phyloP scores from a whole-genome alignment of 2,113 vertebrate genomes.

The Phocoena sinus region DNA sequence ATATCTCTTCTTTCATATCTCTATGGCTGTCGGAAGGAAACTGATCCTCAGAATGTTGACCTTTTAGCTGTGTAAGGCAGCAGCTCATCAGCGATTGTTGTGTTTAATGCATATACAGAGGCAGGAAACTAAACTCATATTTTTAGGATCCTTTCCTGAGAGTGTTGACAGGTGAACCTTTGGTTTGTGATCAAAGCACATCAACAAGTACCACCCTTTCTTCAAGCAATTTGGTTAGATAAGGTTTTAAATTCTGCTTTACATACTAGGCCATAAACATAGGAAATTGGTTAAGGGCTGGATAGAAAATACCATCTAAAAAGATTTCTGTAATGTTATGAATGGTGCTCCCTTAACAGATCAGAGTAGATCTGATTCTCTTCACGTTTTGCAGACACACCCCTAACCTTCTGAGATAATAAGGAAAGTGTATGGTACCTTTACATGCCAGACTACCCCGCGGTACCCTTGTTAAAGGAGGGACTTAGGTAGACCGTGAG shows the following conservation, averaged over 20 bases:
- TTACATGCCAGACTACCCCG: neutral
- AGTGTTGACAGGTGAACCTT: neutral
- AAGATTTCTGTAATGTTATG: neutral
- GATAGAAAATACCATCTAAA: neutral
- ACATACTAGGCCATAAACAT: neutral
- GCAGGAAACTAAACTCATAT: neutral
- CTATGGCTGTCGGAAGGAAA: neutral
- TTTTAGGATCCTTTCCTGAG: neutral
- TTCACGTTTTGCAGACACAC: neutral
- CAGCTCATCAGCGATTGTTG: neutral
- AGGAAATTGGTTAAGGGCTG: neutral
- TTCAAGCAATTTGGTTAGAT: neutral
- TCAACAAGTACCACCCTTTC: neutral
- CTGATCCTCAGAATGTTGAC: neutral
- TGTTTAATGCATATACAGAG: neutral
- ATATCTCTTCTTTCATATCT: neutral
- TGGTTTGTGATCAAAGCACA: neutral
- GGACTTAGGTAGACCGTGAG: neutral
- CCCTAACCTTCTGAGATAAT: neutral
- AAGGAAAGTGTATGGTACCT: neutral
- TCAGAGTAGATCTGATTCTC: neutral
- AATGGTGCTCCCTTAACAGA: neutral
- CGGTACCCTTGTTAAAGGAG: neutral
- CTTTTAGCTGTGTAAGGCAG: neutral
- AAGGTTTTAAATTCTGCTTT: neutral